phyloP scores from a whole-genome alignment of 2,113 vertebrate species.

The Cephalopholis sonnerati region DNA sequence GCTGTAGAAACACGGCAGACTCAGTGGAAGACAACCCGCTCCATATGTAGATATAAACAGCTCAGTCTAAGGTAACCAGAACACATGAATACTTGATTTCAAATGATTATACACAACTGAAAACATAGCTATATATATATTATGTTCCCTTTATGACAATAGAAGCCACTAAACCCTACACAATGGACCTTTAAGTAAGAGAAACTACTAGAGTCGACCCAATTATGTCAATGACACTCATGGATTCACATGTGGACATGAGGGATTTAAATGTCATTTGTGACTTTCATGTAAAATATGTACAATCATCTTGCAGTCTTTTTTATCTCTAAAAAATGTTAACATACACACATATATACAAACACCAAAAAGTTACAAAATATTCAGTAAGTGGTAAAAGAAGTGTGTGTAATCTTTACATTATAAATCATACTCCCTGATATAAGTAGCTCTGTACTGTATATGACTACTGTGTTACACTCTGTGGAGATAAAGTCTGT shows the following conservation, averaged over 20 bases:
- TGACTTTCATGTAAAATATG: conserved; percentile 14
- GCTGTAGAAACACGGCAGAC: too few relatives aligned
- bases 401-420: background rate
- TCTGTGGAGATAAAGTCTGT: conserved; percentile 23
- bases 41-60: too few relatives aligned
- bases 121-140: too few relatives aligned
- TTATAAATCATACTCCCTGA: conserved; percentile 52
- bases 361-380: conserved; percentile 19
- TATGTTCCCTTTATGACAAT: too few relatives aligned
- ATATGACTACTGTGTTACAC: conserved; percentile 19
- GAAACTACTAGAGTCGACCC: background rate
- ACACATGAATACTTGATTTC: too few relatives aligned
- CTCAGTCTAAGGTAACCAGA: too few relatives aligned
- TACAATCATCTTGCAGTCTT: conserved; percentile 20
- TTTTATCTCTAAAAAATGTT: background rate
- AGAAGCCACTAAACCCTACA: too few relatives aligned
- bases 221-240: background rate
- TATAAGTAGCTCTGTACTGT: conserved; percentile 21
- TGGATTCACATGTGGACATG: conserved; percentile 4
- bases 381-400: conserved; percentile 23
- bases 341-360: conserved; percentile 29
- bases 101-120: too few relatives aligned
- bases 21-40: too few relatives aligned
- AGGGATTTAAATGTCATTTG: background rate
- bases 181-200: background rate